A percentile compares a stretch with the other conserved stretches of the same genome.
These are phyloP conservation scores for Brassicogethes aeneus DNA, from an alignment of 2,888 invertebrate species.

Conservation along the genomic window DNA sequence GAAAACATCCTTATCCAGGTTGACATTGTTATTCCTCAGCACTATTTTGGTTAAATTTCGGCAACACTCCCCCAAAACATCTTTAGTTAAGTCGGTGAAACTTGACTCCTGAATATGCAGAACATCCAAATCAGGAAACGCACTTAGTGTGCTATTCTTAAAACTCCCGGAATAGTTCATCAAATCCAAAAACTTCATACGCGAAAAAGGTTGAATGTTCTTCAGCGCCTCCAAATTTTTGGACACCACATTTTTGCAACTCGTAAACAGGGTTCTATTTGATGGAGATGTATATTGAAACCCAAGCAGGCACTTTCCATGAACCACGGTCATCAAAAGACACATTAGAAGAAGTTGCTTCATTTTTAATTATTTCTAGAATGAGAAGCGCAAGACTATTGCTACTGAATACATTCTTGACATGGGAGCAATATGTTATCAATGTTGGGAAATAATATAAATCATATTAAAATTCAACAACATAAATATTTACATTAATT, in stretches of 20 bases:
- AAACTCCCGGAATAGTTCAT: neutral
- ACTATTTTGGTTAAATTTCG: neutral
- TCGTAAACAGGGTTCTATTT: neutral
- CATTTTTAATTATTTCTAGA: too few species aligned
- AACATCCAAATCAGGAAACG: neutral
- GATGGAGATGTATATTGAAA: neutral
- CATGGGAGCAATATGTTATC: too few species aligned
- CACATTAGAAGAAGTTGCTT: too few species aligned
- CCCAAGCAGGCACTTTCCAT: neutral
- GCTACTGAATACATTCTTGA: too few species aligned
- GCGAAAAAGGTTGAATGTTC: neutral
- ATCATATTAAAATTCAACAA: neutral
- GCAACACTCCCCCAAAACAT: neutral
- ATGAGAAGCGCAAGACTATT: too few species aligned
- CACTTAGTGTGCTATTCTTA: neutral
- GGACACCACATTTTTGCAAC: neutral
- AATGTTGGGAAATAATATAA: neutral
- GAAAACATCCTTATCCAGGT: neutral
- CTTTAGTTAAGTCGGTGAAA: neutral
- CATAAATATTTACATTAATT: neutral
- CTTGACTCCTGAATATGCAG: neutral
- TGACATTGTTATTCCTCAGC: neutral
- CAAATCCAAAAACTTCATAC: neutral
- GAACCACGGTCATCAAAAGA: neutral
- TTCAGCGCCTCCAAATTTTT: neutral